Evolutionary conservation across 2,888 invertebrate genomes (phyloP).

Genomic region (Galeopsomyia nigrocyanea): DNA sequence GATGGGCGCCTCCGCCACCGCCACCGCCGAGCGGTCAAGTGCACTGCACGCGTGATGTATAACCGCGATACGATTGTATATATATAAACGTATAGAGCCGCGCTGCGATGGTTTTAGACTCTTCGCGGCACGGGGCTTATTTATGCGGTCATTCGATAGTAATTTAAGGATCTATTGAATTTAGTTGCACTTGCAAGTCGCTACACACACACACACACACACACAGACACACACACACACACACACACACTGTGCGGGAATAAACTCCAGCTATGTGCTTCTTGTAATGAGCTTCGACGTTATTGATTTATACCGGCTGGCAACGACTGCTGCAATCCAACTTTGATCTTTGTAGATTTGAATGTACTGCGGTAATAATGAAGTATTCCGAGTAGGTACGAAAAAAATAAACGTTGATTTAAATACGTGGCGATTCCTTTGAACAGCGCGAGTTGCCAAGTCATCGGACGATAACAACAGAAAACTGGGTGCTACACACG

Average conservation of each 20-base stretch:
- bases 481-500: background rate
- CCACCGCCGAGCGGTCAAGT: constrained; percentile 11
- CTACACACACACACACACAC: too few relatives aligned
- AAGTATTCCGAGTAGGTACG: too few relatives aligned
- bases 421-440: too few relatives aligned
- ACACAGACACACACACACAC: too few relatives aligned
- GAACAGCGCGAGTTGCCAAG: too few relatives aligned
- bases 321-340: background rate
- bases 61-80: constrained; percentile 22
- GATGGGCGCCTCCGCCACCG: too few relatives aligned
- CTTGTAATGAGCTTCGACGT: background rate
- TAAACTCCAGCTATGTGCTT: too few relatives aligned
- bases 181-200: constrained; percentile 1
- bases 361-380: too few relatives aligned
- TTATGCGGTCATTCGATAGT: constrained; percentile 27
- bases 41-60: constrained; percentile 17
- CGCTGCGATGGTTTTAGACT: background rate
- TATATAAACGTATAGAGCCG: background rate
- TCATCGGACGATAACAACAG: too few relatives aligned
- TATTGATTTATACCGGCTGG: background rate
- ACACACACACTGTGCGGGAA: too few relatives aligned
- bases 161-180: constrained; percentile 16
- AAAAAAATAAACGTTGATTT: too few relatives aligned
- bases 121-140: background rate
- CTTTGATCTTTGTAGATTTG: too few relatives aligned